These are phyloP conservation scores for Apodemus agrarius DNA, from an alignment of 2,797 vertebrate genomes.

Conservation along the genomic window DNA sequence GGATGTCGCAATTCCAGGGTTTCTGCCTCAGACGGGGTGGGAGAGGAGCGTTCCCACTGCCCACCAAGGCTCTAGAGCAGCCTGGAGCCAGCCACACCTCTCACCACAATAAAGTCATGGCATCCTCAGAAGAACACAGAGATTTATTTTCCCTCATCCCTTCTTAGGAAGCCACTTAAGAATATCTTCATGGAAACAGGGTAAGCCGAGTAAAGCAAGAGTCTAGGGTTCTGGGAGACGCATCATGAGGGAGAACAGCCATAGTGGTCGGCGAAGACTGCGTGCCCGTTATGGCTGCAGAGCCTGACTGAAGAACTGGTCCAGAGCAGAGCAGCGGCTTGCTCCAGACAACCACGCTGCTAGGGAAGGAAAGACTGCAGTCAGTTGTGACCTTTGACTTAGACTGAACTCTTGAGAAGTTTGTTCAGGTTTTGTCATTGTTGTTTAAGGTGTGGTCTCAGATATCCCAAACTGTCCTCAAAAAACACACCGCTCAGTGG, in stretches of 20 bases:
- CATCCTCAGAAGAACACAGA: background rate
- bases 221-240: background rate
- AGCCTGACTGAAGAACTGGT: background rate
- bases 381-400: background rate
- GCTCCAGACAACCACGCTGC: background rate
- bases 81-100: background rate
- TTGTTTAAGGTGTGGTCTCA: background rate
- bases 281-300: background rate
- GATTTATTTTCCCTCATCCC: background rate
- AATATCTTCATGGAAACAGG: background rate
- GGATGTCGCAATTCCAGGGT: background rate
- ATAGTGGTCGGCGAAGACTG: background rate
- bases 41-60: background rate
- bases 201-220: background rate
- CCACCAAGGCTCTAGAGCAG: background rate
- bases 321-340: background rate
- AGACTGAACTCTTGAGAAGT: background rate
- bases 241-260: background rate
- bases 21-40: background rate
- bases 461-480: background rate
- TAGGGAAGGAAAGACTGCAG: background rate
- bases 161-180: conserved; percentile 16
- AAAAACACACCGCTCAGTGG: background rate
- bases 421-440: background rate
- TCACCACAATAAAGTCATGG: background rate